Evolutionary conservation across 2,113 vertebrate species (phyloP).

Genomic region (Puma concolor): DNA sequence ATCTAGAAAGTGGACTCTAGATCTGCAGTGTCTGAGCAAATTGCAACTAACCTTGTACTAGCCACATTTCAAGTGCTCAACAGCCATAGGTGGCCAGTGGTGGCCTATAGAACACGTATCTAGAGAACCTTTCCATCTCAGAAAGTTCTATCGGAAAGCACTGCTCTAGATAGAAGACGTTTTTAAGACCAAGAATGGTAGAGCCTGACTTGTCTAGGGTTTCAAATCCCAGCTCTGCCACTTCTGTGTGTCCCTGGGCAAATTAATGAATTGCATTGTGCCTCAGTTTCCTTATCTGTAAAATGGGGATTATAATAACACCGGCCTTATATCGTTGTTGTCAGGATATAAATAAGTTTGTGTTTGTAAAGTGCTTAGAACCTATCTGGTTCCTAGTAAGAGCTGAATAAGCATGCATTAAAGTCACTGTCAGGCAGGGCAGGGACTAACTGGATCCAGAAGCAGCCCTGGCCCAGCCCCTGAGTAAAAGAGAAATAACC

Average conservation of each 20-base stretch:
- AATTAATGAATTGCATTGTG: slow-evolving; percentile 41
- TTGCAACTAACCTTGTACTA: background rate
- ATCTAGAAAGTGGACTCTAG: background rate
- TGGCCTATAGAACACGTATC: background rate
- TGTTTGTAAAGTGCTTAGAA: background rate
- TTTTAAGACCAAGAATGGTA: background rate
- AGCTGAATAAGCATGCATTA: background rate
- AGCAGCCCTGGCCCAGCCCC: background rate
- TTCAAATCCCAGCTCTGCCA: background rate
- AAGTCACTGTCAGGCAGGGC: background rate
- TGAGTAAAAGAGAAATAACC: slow-evolving; percentile 23
- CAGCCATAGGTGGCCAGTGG: background rate
- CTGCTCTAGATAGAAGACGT: background rate
- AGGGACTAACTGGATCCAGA: background rate
- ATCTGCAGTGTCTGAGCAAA: background rate
- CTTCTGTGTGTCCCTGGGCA: background rate
- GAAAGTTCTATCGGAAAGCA: background rate
- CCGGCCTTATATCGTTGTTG: background rate
- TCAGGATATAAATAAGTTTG: background rate
- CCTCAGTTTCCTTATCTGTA: slow-evolving; percentile 67
- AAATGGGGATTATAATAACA: background rate
- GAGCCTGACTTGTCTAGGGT: background rate
- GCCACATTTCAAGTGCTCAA: background rate
- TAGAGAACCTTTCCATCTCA: background rate
- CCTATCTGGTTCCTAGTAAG: background rate